A percentile compares a stretch with the other conserved stretches of the same genome.
Evolutionary conservation across 2,797 vertebrate genomes (phyloP).

Genomic region (Prionace glauca): DNA sequence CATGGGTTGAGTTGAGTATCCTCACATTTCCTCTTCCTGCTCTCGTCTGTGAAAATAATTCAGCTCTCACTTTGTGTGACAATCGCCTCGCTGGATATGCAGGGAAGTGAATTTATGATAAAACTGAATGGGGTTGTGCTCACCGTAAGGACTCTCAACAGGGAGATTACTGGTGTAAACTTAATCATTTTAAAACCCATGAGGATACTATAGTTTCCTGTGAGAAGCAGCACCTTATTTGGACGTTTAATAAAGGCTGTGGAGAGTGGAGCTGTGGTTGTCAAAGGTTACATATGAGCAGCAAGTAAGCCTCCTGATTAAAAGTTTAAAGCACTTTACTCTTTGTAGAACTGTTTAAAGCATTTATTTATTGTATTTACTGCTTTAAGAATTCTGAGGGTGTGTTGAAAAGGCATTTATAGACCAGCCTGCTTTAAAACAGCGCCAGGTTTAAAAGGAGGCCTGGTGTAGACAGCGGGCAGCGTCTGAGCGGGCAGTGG

Average conservation of each 20-base stretch:
- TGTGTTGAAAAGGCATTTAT: too few species aligned
- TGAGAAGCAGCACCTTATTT: neutral
- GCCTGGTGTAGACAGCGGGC: too few species aligned
- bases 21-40: neutral
- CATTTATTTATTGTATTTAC: too few species aligned
- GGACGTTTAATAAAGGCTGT: neutral
- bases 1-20: neutral
- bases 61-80: neutral
- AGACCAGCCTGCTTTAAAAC: too few species aligned
- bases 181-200: neutral
- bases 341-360: too few species aligned
- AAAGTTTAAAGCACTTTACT: too few species aligned
- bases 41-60: neutral
- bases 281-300: neutral
- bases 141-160: neutral
- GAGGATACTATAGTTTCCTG: neutral
- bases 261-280: neutral
- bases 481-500: too few species aligned
- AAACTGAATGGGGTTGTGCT: neutral
- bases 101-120: neutral
- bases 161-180: neutral
- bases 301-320: neutral
- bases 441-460: too few species aligned
- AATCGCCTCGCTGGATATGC: neutral
- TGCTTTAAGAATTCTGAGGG: too few species aligned